Evolutionary conservation across 2,888 invertebrate species (phyloP).

Genomic region (Thera britannica): DNA sequence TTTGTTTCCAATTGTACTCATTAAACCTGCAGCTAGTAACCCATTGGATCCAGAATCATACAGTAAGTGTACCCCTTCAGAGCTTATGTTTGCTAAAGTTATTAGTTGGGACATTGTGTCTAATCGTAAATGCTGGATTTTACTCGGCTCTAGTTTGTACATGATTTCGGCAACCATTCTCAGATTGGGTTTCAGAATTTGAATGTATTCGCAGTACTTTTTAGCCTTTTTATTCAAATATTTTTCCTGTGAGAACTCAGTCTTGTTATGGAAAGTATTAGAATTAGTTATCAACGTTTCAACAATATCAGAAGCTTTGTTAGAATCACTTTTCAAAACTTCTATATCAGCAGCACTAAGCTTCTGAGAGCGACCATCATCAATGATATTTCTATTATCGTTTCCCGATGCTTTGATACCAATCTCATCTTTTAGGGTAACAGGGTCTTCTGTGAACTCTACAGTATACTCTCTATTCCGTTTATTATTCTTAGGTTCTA

Average conservation of each 20-base stretch:
- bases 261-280: slow-evolving; percentile 94
- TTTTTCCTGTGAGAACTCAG: slow-evolving; percentile 96
- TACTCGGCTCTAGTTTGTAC: slow-evolving; percentile 90
- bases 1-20: slow-evolving; percentile 89
- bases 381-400: slow-evolving; percentile 94
- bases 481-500: slow-evolving; percentile 85
- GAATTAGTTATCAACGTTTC: slow-evolving; percentile 95
- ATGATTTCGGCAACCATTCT: slow-evolving; percentile 93
- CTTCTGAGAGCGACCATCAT: slow-evolving; percentile 92
- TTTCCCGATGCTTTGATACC: slow-evolving; percentile 88
- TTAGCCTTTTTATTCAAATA: slow-evolving; percentile 97
- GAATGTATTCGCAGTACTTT: slow-evolving; percentile 94
- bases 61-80: slow-evolving; percentile 90
- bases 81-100: slow-evolving; percentile 91
- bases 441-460: slow-evolving; percentile 78
- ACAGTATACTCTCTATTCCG: slow-evolving; percentile 84
- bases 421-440: slow-evolving; percentile 84
- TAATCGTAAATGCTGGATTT: slow-evolving; percentile 90
- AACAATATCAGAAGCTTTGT: slow-evolving; percentile 92
- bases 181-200: slow-evolving; percentile 91
- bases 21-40: slow-evolving; percentile 91
- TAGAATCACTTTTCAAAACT: slow-evolving; percentile 89
- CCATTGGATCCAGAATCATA: slow-evolving; percentile 96
- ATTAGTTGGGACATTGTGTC: slow-evolving; percentile 96
- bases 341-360: slow-evolving; percentile 93